A percentile compares a stretch with the other conserved stretches of the same genome.
Conservation (phyloP, 2,888 invertebrate genomes). For the Meghimatium bilineatum region DNA sequence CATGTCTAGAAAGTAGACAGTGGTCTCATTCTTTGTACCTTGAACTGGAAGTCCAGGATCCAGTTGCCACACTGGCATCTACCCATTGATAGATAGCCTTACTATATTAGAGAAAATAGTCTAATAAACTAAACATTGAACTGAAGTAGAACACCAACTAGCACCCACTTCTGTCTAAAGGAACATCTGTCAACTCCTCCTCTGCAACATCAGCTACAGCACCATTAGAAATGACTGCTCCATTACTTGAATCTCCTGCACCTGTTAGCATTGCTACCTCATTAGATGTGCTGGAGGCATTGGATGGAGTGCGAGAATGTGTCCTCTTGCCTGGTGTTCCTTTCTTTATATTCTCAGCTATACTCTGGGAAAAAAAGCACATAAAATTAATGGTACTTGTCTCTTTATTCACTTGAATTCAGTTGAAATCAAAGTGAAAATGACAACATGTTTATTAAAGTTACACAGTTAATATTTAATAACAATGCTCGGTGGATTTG, state of each 20-base stretch:
- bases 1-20: too few species aligned
- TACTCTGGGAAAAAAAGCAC: conserved; percentile 69
- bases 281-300: conserved; percentile 82
- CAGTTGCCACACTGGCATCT: too few species aligned
- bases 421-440: too few species aligned
- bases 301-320: conserved; percentile 80
- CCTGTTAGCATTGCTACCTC: conserved; percentile 81
- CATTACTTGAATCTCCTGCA: conserved; percentile 22
- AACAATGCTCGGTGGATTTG: too few species aligned
- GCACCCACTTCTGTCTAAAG: conserved; percentile 49
- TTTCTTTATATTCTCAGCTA: conserved; percentile 76
- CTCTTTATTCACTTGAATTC: too few species aligned
- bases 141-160: background rate
- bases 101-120: too few species aligned
- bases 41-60: too few species aligned
- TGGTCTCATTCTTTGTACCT: too few species aligned
- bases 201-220: conserved; percentile 24
- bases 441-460: too few species aligned
- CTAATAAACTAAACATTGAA: background rate
- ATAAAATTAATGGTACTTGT: background rate
- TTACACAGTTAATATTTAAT: too few species aligned
- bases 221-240: conserved; percentile 18
- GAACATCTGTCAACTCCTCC: conserved; percentile 49
- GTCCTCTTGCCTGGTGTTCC: conserved; percentile 74
- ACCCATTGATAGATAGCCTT: too few species aligned